Evolutionary conservation across 2,888 invertebrate genomes (phyloP).

Genomic region (Protonemura montana): DNA sequence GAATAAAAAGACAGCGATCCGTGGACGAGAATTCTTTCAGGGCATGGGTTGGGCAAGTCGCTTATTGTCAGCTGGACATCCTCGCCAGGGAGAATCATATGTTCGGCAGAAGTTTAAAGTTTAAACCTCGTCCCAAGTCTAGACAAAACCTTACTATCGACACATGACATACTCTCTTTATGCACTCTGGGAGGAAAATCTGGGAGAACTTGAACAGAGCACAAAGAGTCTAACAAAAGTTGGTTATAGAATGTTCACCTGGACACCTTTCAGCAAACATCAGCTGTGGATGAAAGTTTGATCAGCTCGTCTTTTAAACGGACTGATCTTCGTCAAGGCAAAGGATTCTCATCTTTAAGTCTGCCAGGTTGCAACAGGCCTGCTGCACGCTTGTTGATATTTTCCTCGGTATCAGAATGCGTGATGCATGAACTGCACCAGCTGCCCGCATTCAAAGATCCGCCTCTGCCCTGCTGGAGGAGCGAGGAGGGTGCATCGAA

Average conservation of each 20-base stretch:
- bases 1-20: neutral
- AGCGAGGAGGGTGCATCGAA: neutral
- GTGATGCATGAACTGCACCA: neutral
- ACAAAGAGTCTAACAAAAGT: neutral
- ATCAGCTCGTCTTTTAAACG: neutral
- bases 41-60: neutral
- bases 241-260: neutral
- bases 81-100: neutral
- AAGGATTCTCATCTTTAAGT: neutral
- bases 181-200: neutral
- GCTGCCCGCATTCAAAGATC: slow-evolving; percentile 13
- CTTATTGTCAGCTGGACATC: neutral
- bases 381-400: neutral
- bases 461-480: neutral
- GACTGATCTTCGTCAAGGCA: neutral
- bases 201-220: neutral
- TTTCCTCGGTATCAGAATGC: neutral
- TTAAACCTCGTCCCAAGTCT: neutral
- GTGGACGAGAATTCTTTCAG: neutral
- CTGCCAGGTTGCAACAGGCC: neutral
- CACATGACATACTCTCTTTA: neutral
- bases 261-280: slow-evolving; percentile 1
- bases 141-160: neutral
- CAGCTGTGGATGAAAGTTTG: neutral
- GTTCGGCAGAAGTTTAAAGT: neutral